Percentiles rank a stretch among this genome's conserved stretches.
Conservation (phyloP, 2,888 invertebrate species). For the Torymus tubicola region DNA sequence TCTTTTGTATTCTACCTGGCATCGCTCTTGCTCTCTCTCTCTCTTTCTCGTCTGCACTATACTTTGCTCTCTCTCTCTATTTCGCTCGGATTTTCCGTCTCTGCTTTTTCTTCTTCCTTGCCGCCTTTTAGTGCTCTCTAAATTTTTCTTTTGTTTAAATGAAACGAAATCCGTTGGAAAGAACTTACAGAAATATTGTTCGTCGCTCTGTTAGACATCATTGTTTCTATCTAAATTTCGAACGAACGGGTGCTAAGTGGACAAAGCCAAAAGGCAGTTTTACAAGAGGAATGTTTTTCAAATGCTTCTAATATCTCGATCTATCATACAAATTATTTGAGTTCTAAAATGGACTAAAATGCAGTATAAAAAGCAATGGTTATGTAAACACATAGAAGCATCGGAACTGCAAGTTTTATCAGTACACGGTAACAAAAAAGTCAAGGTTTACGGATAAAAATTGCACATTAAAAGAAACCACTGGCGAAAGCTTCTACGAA, state of each 20-base stretch:
- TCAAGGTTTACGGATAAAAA: constrained; percentile 22
- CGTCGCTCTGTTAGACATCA: constrained; percentile 1
- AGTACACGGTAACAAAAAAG: background rate
- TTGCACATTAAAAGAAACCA: constrained; percentile 12
- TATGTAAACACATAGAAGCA: too few relatives aligned
- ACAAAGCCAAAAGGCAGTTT: background rate
- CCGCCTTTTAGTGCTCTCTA: constrained; percentile 40
- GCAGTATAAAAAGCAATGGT: too few relatives aligned
- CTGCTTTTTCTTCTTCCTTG: constrained; percentile 1
- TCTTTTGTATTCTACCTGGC: constrained; percentile 48
- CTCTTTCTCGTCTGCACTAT: background rate
- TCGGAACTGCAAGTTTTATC: too few relatives aligned
- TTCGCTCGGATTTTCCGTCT: constrained; percentile 24
- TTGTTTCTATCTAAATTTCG: constrained; percentile 8
- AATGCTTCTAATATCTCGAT: too few relatives aligned
- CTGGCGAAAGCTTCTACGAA: constrained; percentile 5
- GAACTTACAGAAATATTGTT: constrained; percentile 18
- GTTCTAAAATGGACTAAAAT: too few relatives aligned
- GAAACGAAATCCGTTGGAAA: constrained; percentile 18
- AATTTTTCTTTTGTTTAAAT: constrained; percentile 43
- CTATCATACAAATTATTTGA: too few relatives aligned
- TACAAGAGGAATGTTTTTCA: too few relatives aligned
- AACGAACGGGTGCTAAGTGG: constrained; percentile 44
- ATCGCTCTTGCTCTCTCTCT: background rate
- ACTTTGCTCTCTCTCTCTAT: constrained; percentile 15